Evolutionary conservation across 2,797 vertebrate genomes (phyloP), one percentile per base, ranked within the genome.

Genomic region (Epinephelus awoara): DNA sequence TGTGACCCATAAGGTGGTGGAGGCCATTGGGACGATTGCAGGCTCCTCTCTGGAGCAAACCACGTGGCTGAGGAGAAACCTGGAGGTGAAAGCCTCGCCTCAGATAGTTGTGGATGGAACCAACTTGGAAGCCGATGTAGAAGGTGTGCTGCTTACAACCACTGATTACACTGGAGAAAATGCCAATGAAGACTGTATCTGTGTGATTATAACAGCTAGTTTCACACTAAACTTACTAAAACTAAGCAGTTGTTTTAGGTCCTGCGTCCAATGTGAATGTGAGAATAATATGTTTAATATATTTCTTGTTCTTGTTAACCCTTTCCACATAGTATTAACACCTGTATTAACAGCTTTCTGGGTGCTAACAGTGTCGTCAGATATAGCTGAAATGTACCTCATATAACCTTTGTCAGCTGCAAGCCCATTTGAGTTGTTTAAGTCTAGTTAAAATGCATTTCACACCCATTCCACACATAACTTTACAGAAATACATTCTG

Each of bases 11-110:
- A 99, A 99, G 93, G 96, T 99, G 66, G 98, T 99, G 76, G 98
- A 99, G 91, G 97, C 98, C 74, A 97, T 99, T 18, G 98, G 97
- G 34, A 98, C 95, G 1, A 96, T 99, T 42, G 98, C 98, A 56
- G 98, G 98, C 46, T 99, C 98, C 50, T 99, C 98, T 85, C 92
- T 99, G 92, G 98, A 99, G 75, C 98, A 99, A 88, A 99, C 98
- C 50, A 99, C 98, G 0, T 99, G 98, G 98, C 92, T 99, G 67
- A 96, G 98, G 85, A 96, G 98, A 84, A 99, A 99, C 91, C 94
- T 99, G 79, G 98, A 99, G 91, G 98, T 99, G 87, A 99, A 99
- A 73, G 95, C 97, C 47, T 98, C 98, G 51, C 98, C 98, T 73
- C 99, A 99, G 94, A 99, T 99, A 40, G 94, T 97, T 74, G 97